A percentile compares a stretch with the other conserved stretches of the same genome.
Conservation (phyloP, 1,140 invertebrate species). For the Oreohelix idahoensis region DNA sequence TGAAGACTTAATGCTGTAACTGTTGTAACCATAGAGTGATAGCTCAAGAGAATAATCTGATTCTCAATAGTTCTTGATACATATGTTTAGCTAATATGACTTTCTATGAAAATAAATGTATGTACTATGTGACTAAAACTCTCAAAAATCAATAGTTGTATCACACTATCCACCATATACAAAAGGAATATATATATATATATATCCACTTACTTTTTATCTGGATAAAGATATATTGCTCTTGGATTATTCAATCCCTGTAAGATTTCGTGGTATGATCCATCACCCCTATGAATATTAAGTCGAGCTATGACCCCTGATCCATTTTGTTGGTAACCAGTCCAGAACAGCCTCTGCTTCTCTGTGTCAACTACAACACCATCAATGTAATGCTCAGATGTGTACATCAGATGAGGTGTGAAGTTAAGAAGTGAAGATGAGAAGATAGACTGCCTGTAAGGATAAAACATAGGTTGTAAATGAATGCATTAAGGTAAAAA, state of each 20-base stretch:
- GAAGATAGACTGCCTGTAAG: conserved; percentile 48
- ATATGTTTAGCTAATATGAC: no score
- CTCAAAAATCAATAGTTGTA: no score
- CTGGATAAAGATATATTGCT: conserved; percentile 50
- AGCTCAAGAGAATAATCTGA: no score
- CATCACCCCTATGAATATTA: conserved; percentile 46
- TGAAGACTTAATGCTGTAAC: no score
- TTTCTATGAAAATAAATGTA: no score
- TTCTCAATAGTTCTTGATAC: no score
- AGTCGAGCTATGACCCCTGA: conserved; percentile 53
- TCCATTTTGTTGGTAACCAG: conserved; percentile 48
- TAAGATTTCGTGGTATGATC: conserved; percentile 46
- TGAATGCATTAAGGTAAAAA: no score
- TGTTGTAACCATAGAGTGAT: no score
- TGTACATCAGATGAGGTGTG: conserved; percentile 49
- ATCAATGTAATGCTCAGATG: conserved; percentile 49
- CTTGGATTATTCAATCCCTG: conserved; percentile 48
- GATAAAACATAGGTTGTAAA: neutral
- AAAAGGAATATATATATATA: no score
- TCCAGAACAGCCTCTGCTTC: conserved; percentile 57
- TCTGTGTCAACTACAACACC: conserved; percentile 50
- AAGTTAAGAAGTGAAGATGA: conserved; percentile 49
- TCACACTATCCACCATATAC: no score
- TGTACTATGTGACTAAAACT: no score
- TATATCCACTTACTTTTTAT: conserved; percentile 53